Evolutionary conservation across 2,113 vertebrate species (phyloP), one percentile per base, ranked within the genome.

Genomic region (Probosciger aterrimus): DNA sequence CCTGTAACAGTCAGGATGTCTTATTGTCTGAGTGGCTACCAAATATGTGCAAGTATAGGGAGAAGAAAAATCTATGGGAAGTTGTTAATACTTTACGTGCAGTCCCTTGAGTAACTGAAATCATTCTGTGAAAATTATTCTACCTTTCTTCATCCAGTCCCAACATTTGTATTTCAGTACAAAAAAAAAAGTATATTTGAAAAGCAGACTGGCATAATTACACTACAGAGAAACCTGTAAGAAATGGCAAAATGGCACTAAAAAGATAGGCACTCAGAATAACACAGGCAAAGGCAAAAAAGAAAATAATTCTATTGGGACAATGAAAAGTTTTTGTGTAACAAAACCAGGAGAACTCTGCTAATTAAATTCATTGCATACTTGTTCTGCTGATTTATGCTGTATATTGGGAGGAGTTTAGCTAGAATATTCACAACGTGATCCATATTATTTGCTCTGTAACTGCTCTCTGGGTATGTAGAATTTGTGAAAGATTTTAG

Each of bases 121-220:
- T 87, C 95, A 91, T 76, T 90, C 84, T 63, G 70, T 46, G 31
- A 53, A 82, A 95, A 62, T 88, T 80, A 93, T 94, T 85, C 63
- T 86, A n/a, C 70, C 31, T 88, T 69, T 37, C 86, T 82, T 39
- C 10, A 0, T 63, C 69, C 57, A 82, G 70, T 30, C 41, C 64
- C 57, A 89, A 91, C 47, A 73, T 92, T 81, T 94, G 57, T 90
- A 75, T 86, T 95, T 92, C 70, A 69, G 74, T 37, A 50, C 43
- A 9, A 70, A 46, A 64, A 68, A 49, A 31, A 33, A 62, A 14
- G 33, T 64, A 6, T 41, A n/a, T 82, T 79, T 82, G 73, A 83
- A 90, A 92, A 92, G 69, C 47, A 86, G n/a, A 71, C 20, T 35
- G 53, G 44, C 49, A 33, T 85, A 75, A 94, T 89, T 87, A 86